phyloP scores from a whole-genome alignment of 1,140 invertebrate species.

The Bombus affinis region DNA sequence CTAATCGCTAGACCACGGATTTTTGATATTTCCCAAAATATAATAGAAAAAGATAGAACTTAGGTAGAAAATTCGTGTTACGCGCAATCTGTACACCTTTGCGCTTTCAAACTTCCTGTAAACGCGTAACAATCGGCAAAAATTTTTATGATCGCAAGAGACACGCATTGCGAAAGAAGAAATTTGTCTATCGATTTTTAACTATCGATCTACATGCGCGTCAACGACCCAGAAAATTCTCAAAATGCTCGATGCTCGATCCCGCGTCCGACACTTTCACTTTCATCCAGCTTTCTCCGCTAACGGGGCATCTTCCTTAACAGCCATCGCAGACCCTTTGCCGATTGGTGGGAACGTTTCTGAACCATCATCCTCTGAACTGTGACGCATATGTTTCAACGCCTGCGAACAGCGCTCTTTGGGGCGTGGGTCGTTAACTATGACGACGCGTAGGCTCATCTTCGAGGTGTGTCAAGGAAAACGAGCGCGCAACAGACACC shows the following conservation, averaged over 20 bases:
- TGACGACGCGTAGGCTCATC: conserved; percentile 48
- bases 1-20: too few relatives aligned
- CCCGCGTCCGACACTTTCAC: conserved; percentile 12
- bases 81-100: too few relatives aligned
- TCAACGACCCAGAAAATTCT: neutral
- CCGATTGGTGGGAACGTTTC: too few relatives aligned
- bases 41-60: too few relatives aligned
- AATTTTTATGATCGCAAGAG: too few relatives aligned
- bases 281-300: conserved; percentile 25
- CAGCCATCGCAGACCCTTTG: neutral
- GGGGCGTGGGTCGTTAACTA: conserved; percentile 29
- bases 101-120: too few relatives aligned
- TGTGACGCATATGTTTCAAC: neutral
- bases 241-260: neutral
- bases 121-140: too few relatives aligned
- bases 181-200: neutral
- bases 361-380: neutral
- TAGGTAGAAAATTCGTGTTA: too few relatives aligned
- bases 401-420: neutral
- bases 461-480: conserved; percentile 72
- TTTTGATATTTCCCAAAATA: too few relatives aligned
- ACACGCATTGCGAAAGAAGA: neutral
- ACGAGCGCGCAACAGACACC: conserved; percentile 47
- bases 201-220: neutral
- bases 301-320: neutral